phyloP scores from a whole-genome alignment of 1,140 invertebrate species.

The Neoseiulus cucumeris region DNA sequence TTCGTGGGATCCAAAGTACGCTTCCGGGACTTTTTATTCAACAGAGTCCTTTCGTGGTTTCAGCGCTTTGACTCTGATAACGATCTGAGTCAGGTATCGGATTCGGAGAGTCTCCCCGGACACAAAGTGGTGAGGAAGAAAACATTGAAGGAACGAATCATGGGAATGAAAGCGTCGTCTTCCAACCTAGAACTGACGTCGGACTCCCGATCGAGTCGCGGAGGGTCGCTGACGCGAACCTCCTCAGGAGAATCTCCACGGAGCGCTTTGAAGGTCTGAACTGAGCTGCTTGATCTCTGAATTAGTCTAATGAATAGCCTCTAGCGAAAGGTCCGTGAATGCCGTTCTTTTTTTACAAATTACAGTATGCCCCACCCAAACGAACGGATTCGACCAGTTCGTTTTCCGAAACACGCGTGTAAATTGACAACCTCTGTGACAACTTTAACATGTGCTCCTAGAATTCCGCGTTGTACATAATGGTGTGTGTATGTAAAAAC shows the following conservation, averaged over 20 bases:
- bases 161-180: background rate
- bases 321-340: background rate
- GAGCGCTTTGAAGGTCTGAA: background rate
- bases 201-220: background rate
- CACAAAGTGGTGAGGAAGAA: background rate
- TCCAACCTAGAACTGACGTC: background rate
- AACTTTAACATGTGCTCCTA: background rate
- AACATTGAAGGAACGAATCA: constrained; percentile 2
- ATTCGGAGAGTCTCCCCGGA: background rate
- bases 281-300: background rate
- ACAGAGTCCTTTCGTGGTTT: background rate
- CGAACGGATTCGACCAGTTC: background rate
- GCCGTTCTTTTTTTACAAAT: background rate
- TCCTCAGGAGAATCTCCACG: background rate
- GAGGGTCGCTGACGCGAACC: background rate
- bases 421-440: background rate
- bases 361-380: background rate
- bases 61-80: constrained; percentile 2
- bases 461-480: background rate
- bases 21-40: no score
- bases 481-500: background rate
- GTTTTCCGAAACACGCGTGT: background rate
- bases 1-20: no score
- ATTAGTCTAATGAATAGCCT: background rate
- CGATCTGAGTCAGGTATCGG: background rate